Base-by-base conservation (phyloP, 2,888 invertebrate genomes). In the Latrodectus hesperus region DNA sequence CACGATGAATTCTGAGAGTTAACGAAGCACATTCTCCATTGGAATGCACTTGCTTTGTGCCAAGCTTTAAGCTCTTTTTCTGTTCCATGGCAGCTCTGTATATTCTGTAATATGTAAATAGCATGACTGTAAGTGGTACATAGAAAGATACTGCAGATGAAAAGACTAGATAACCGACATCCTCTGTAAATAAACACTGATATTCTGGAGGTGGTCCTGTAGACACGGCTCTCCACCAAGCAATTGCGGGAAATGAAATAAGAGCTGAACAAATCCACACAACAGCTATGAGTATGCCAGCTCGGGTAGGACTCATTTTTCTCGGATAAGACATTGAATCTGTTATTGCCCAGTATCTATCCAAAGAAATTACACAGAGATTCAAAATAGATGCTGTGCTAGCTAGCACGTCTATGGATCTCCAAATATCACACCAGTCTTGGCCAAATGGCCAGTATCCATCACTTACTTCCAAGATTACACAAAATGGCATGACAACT, bases 91-190 rank as follows among this genome's bases (percentile, higher is more conserved):
- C 99, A 5, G 98, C 98, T 71, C 96, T 94, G 93, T 99, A 99
- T 91, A 99, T 99, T 90, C 96, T 95, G 92, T 97, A 98, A 92
- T 99, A 99, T 8, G 99, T 99, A 93, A 99, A 98, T 90, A 99
- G 96, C 98, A 99, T 99, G 84, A 99, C 97, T 92, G 97, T 95
- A 52, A 99, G 93, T 52, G 99, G 99, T 90, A 98, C 94, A 93
- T 99, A 99, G 93, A 99, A 99, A 26, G 99, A 99, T 91, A 99
- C 97, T 90, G 98, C 96, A 73, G 99, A 99, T 16, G 99, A 99
- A 93, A 99, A 98, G 92, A 99, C 96, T 90, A 99, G 94, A 93
- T 99, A 99, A 88, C 97, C 97, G 91, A 97, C 94, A 93, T 98
- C 97, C 93, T 99, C 98, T 89, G 99, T 99, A 93, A 99, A 99